Evolutionary conservation across 2,888 invertebrate genomes (phyloP).

Genomic region (Glyphotaelius pellucidus): DNA sequence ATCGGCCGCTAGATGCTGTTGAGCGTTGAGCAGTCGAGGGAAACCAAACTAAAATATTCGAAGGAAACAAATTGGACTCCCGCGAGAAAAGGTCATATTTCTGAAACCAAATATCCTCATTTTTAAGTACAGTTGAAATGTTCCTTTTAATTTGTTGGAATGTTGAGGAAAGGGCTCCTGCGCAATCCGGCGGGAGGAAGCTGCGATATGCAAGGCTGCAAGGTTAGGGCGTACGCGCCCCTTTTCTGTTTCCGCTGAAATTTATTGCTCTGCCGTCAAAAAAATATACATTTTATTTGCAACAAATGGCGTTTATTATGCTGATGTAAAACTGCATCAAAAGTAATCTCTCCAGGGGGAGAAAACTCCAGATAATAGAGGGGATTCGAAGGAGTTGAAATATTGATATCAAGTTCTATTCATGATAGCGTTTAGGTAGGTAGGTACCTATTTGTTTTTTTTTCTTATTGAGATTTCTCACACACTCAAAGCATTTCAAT

Average conservation of each 20-base stretch:
- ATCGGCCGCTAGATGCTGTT: constrained; percentile 46
- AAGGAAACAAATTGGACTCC: background rate
- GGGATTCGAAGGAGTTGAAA: background rate
- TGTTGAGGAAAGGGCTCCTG: background rate
- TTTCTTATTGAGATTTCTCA: background rate
- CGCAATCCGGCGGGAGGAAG: constrained; percentile 48
- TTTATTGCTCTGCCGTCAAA: constrained; percentile 45
- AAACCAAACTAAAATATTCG: constrained; percentile 7
- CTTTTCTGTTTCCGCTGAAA: constrained; percentile 41
- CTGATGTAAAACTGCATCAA: constrained; percentile 10
- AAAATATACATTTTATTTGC: constrained; percentile 43
- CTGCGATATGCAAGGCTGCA: constrained; percentile 34
- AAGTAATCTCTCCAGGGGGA: background rate
- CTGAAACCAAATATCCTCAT: background rate
- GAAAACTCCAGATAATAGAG: background rate
- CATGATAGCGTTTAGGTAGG: background rate
- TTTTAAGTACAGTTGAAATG: background rate
- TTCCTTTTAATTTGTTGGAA: background rate
- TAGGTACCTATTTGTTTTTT: background rate
- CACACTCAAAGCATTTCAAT: background rate
- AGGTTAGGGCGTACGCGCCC: constrained; percentile 33
- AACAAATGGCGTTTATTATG: constrained; percentile 22
- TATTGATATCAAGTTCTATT: background rate
- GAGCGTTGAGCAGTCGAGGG: background rate
- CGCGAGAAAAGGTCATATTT: background rate